A percentile compares a stretch with the other conserved stretches of the same genome.
Evolutionary conservation across 2,888 invertebrate genomes (phyloP).

Genomic region (Melinaea marsaeus): DNA sequence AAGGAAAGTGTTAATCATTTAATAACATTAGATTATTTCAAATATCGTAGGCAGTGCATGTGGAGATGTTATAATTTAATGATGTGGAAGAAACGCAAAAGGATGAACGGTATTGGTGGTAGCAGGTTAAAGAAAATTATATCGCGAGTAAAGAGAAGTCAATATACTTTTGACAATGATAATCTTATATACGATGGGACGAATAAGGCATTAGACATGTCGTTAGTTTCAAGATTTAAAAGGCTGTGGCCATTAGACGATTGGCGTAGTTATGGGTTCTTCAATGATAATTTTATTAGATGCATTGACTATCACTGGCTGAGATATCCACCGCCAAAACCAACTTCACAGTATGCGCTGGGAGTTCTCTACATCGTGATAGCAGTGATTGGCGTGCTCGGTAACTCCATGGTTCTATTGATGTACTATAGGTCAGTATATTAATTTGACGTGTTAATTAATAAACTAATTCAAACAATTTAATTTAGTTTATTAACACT

Average conservation of each 20-base stretch:
- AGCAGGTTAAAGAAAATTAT: constrained; percentile 23
- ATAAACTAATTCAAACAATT: too few relatives aligned
- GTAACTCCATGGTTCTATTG: constrained; percentile 83
- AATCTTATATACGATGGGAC: constrained; percentile 4
- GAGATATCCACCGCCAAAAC: constrained; percentile 79
- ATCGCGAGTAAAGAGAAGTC: constrained; percentile 33
- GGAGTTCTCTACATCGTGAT: constrained; percentile 80
- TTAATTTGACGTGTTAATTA: background rate
- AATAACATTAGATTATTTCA: constrained; percentile 41
- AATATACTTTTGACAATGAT: constrained; percentile 17
- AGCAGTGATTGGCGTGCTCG: constrained; percentile 80
- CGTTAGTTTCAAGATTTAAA: constrained; percentile 47
- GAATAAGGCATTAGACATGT: constrained; percentile 11
- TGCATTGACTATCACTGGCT: constrained; percentile 85
- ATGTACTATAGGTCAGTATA: constrained; percentile 83
- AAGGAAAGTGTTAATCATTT: constrained; percentile 34
- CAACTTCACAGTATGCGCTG: constrained; percentile 76
- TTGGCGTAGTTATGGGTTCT: constrained; percentile 76
- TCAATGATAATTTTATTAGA: constrained; percentile 74
- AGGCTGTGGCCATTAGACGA: constrained; percentile 60
- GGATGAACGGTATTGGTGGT: constrained; percentile 35
- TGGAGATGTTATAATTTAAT: constrained; percentile 54
- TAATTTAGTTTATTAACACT: too few relatives aligned
- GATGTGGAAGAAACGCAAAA: constrained; percentile 66
- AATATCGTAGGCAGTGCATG: constrained; percentile 49